A percentile compares a stretch with the other conserved stretches of the same genome.
These are phyloP conservation scores for Erythrocercus mccallii DNA, from an alignment of 2,113 vertebrate genomes.

Conservation along the genomic window DNA sequence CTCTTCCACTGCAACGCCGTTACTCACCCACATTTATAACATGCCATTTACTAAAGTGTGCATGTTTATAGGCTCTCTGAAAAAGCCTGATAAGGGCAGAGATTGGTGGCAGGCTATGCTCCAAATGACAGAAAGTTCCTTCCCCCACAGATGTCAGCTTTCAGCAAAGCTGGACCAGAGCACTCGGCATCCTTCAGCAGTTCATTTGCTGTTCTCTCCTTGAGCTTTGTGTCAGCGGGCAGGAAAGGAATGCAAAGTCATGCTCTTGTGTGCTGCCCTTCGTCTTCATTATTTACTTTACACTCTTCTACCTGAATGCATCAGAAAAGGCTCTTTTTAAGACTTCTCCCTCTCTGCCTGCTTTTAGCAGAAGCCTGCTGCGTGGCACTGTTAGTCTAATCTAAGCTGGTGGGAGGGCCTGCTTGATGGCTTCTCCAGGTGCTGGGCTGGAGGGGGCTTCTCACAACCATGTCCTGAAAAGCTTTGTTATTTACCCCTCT, in stretches of 20 bases:
- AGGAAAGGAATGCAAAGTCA: slow-evolving; percentile 35
- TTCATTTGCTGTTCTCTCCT: background rate
- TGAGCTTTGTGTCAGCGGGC: background rate
- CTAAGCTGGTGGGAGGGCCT: background rate
- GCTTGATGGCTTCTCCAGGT: slow-evolving; percentile 31
- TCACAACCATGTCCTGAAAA: background rate
- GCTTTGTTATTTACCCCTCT: background rate
- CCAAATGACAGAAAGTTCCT: background rate
- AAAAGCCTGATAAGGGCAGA: background rate
- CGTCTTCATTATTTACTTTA: slow-evolving; percentile 54
- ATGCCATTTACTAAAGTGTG: background rate
- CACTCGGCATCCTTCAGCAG: background rate
- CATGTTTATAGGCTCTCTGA: background rate
- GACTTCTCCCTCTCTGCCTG: background rate
- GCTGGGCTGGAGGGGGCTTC: background rate
- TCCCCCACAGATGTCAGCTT: background rate
- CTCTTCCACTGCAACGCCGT: background rate
- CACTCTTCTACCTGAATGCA: slow-evolving; percentile 56
- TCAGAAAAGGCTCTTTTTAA: slow-evolving; percentile 38
- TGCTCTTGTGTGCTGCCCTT: slow-evolving; percentile 15
- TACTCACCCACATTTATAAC: slow-evolving; percentile 28
- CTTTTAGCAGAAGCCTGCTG: slow-evolving; percentile 30
- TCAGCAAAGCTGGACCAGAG: background rate
- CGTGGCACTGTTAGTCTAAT: slow-evolving; percentile 1
- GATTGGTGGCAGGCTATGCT: background rate